Base-by-base conservation (phyloP, 2,888 invertebrate species). In the Ormyrus pomaceus region DNA sequence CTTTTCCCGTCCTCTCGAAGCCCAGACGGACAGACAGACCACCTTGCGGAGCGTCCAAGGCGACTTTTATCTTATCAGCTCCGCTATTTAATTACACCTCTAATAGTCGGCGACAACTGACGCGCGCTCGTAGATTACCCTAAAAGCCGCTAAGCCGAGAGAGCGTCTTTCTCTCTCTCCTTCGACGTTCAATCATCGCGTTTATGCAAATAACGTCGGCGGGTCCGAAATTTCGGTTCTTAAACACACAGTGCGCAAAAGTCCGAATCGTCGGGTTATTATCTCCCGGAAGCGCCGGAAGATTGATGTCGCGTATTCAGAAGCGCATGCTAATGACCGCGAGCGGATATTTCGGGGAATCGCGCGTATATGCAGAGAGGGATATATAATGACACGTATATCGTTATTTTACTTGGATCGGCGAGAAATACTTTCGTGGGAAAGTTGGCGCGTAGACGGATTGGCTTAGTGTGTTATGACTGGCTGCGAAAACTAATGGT, bases 261-360 rank as follows among this genome's bases (percentile, higher is more conserved):
- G 34, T 34, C 34, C 34, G 34, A 34, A 34, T 53, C 68, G 61
- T 51, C 61, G 45, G 64, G 58, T 71, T 77, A 77, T 71, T 77
- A 77, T 77, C 71, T 70, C 77, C 77, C 71, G 77, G 77, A 77
- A 77, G 77, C 66, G n/a, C 48, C 50, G 50, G 50, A 59, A 77
- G 77, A 77, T 71, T 77, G 71, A 77, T 71, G 77, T 77, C 70
- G 71, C 71, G 58, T 65, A 65, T 77, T 62, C 70, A 77, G 62
- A 69, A 56, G 45, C 45, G 7, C 53, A 58, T 50, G 74, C 66
- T 66, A 75, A 75, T 66, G 66, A 66, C 45, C 11, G 19, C 56
- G 3, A 13, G 13, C 48, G 45, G n/a, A 11, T 46, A 34, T 9
- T 75, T 75, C 68, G 68, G 19, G 50, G 68, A 75, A 75, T 66